A percentile compares a stretch with the other conserved stretches of the same genome.
phyloP scores from a whole-genome alignment of 1,140 invertebrate genomes.

The Dryas iulia region DNA sequence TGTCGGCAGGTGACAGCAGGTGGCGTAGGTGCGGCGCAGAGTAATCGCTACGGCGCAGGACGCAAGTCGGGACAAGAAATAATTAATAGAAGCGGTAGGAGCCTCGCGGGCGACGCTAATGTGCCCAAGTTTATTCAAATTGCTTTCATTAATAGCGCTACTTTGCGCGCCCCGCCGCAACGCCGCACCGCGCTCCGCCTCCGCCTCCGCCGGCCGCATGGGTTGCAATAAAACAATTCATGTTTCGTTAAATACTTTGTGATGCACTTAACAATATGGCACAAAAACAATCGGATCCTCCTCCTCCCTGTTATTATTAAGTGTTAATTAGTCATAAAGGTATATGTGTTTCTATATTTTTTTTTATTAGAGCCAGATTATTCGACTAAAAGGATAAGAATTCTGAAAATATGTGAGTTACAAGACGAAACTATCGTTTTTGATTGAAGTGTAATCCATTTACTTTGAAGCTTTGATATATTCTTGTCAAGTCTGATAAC shows the following conservation, averaged over 20 bases:
- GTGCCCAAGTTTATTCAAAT: constrained; percentile 42
- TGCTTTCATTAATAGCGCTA: constrained; percentile 41
- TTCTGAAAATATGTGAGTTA: too few species aligned
- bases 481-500: too few species aligned
- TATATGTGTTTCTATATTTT: too few species aligned
- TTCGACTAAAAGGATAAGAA: too few species aligned
- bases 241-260: background rate
- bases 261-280: background rate
- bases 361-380: too few species aligned
- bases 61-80: background rate
- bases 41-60: background rate
- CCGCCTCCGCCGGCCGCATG: constrained; percentile 17
- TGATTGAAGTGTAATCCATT: too few species aligned
- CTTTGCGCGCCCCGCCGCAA: constrained; percentile 28
- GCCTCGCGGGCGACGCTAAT: constrained; percentile 27
- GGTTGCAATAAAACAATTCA: constrained; percentile 24
- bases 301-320: background rate
- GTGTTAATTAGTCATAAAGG: too few species aligned
- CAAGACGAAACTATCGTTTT: too few species aligned
- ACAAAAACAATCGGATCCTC: background rate
- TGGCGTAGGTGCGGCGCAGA: constrained; percentile 9
- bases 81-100: background rate
- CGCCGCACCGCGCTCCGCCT: constrained; percentile 14
- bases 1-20: background rate
- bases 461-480: too few species aligned